Base-by-base conservation (phyloP, 2,888 invertebrate genomes). In the Tinea semifulvella region DNA sequence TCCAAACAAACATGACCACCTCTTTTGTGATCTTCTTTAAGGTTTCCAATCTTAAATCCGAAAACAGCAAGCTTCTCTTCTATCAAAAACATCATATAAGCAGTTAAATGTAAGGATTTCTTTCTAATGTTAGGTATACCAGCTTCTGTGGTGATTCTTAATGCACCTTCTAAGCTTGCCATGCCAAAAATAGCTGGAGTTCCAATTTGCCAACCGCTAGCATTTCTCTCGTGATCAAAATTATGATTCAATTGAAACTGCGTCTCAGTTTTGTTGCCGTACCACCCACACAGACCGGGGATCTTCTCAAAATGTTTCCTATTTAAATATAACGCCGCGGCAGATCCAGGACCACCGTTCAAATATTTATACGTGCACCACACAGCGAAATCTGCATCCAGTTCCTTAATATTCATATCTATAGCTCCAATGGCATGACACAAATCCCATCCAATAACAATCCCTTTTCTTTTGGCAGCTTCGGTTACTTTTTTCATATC, bases 341-440 rank as follows among this genome's bases (percentile, higher is more conserved):
- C 22, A 0, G 74, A 62, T 0, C 77, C 76, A 0, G 76, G 76
- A 0, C 77, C 77, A 0, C 74, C 76, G 42, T 75, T 76, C 13
- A 77, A 48, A 43, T 77, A 76, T 52, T 77, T 77, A 43, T 77
- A 77, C 2, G 71, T 76, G 45, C 75, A 76, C 77, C 76, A 76
- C 3, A 76, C 54, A 1, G 75, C 77, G 47, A 76, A 77, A 50
- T 77, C 77, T 14, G 62, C 55, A 46, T 75, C 68, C 2, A 73
- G n/a, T 11, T 58, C 51, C 28, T 67, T 68, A 2, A 77, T 50
- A 55, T 76, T 61, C 1, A 75, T 53, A 48, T 72, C 68, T 2
- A 76, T 48, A 2, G 61, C 61, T 0, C 77, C 77, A 5, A 65
- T 61, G 1, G 66, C 74, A 16, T 77, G 77, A 19, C 71, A 64